phyloP scores from a whole-genome alignment of 2,113 vertebrate species.

The Vombatus ursinus region DNA sequence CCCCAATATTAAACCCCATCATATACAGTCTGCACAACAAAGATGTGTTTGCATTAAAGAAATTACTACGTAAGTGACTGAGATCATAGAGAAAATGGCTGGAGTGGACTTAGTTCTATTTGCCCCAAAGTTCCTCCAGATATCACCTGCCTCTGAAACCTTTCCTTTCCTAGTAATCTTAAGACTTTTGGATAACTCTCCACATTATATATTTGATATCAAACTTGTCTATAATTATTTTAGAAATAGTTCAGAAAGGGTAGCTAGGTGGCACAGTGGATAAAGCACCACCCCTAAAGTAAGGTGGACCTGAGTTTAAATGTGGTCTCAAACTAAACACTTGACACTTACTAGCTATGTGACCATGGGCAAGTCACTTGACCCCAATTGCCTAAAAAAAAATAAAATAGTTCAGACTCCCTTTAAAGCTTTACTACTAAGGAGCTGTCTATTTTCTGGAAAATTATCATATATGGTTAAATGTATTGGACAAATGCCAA shows the following conservation, averaged over 20 bases:
- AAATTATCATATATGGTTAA: background rate
- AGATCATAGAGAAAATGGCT: background rate
- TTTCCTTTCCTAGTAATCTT: background rate
- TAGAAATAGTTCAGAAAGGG: background rate
- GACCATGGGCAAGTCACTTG: no score
- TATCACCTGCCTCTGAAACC: background rate
- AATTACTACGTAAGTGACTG: background rate
- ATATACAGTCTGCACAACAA: background rate
- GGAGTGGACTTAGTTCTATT: no score
- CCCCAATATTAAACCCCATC: slow-evolving; percentile 5
- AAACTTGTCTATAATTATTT: background rate
- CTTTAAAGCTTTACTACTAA: background rate
- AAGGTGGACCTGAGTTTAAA: no score
- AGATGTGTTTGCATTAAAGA: background rate
- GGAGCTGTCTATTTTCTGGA: background rate
- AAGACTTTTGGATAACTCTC: no score
- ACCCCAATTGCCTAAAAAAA: no score
- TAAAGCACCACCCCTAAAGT: no score
- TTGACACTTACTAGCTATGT: no score
- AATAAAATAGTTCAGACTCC: background rate
- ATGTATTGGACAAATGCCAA: background rate
- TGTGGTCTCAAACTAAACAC: no score
- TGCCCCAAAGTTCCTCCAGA: background rate
- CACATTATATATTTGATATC: background rate
- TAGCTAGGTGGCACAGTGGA: no score